phyloP scores from a whole-genome alignment of 2,797 vertebrate genomes.

The Tiaroga cobitis region DNA sequence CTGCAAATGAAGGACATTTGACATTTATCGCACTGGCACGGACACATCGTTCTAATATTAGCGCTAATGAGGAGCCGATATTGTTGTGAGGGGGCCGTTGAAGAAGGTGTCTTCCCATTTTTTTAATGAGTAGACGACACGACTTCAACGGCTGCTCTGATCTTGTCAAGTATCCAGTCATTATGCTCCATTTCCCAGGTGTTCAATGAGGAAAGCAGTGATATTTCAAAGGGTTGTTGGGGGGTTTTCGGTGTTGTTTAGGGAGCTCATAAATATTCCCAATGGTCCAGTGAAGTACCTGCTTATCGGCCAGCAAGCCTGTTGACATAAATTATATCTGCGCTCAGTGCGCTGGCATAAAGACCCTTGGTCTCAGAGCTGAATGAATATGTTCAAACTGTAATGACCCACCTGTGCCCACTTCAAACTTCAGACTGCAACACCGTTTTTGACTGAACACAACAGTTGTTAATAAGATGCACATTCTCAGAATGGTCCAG shows the following conservation, averaged over 20 bases:
- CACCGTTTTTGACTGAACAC: background rate
- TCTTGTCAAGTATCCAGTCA: constrained; percentile 42
- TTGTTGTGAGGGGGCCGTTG: constrained; percentile 18
- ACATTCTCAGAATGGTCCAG: background rate
- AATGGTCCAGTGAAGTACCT: constrained; percentile 51
- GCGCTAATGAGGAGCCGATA: constrained; percentile 1
- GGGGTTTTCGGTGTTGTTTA: constrained; percentile 37
- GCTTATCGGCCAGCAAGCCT: constrained; percentile 54
- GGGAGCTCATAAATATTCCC: constrained; percentile 65
- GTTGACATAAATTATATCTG: constrained; percentile 61
- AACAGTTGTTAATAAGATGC: constrained; percentile 7
- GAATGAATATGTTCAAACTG: constrained; percentile 55
- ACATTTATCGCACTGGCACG: background rate
- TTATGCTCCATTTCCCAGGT: constrained; percentile 41
- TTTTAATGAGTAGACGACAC: constrained; percentile 36
- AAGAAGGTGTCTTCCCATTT: constrained; percentile 31
- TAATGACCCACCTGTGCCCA: constrained; percentile 66
- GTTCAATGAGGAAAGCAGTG: constrained; percentile 21
- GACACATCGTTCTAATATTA: constrained; percentile 30
- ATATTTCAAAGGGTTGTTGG: constrained; percentile 54
- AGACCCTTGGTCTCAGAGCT: constrained; percentile 42
- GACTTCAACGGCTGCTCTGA: constrained; percentile 46
- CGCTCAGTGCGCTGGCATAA: constrained; percentile 30
- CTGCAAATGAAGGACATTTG: background rate
- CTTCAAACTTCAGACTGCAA: constrained; percentile 42